Conservation (phyloP, 2,113 vertebrate genomes). For the Tragelaphus strepsiceros region DNA sequence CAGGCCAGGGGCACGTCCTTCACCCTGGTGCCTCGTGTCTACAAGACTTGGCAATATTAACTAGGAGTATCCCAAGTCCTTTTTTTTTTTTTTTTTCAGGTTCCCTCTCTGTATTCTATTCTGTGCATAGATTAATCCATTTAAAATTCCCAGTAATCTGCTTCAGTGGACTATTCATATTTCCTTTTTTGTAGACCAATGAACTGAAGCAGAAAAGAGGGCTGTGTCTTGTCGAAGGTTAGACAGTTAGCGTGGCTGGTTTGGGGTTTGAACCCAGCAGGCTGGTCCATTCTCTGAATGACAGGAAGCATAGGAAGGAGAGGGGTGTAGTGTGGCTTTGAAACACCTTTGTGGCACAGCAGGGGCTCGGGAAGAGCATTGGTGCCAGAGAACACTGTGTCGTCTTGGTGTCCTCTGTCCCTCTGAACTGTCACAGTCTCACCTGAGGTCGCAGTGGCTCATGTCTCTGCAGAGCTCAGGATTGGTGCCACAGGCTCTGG, state of each 20-base stretch:
- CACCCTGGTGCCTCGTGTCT: accelerated
- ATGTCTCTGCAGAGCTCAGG: accelerated
- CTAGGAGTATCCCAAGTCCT: accelerated
- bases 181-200: background rate
- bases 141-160: accelerated
- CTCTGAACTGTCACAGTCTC: accelerated
- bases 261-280: too few species aligned
- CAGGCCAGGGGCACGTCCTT: accelerated
- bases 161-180: accelerated
- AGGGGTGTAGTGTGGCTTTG: accelerated
- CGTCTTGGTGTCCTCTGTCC: background rate
- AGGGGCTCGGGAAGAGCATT: accelerated
- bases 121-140: accelerated
- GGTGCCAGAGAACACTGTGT: accelerated
- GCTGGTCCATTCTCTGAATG: accelerated
- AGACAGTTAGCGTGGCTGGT: accelerated
- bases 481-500: accelerated
- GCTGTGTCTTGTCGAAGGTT: too few species aligned
- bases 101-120: background rate
- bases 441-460: accelerated
- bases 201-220: too few species aligned
- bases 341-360: accelerated
- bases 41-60: accelerated
- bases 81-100: accelerated
- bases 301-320: accelerated